Evolutionary conservation across 2,797 vertebrate species (phyloP), one percentile per base, ranked within the genome.

Genomic region (Mycteria americana): DNA sequence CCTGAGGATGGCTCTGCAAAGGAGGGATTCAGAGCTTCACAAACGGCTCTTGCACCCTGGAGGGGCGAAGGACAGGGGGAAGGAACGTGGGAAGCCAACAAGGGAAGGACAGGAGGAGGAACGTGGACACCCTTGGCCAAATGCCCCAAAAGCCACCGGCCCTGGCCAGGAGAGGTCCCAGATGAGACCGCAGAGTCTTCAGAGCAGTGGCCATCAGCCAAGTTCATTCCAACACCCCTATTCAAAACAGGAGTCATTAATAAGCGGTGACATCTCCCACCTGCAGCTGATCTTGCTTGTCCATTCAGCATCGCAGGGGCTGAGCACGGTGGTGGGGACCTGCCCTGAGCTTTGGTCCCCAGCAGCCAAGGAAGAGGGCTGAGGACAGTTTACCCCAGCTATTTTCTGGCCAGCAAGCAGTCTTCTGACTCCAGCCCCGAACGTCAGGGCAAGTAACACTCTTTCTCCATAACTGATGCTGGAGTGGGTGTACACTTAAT

Each of bases 401-500:
- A 18, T n/a, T 65, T 27, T 17, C 72, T 51, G 43, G 27, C 30
- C 39, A 25, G 74, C 19, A 4, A 25, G 30, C 15, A 19, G 21
- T 22, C 30, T 63, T 48, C 65, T 56, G 65, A 15, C 27, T 56
- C 57, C 64, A 67, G 62, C 54, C 31, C 18, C 1, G 0, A 33
- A 48, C 2, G 0, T 31, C 48, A 15, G 31, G 27, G 19, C 48
- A 22, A 7, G 21, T 21, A 37, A 48, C 18, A 4, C 27, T 39
- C 56, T 25, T 50, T 51, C 59, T 46, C 72, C 25, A 14, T 33
- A 72, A 77, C 0, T 18, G 51, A 53, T 65, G 59, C 39, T 0
- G 0, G 46, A 48, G 65, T 0, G 0, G 39, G 13, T n/a, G 17
- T 31, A 59, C 14, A 3, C 27, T 39, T 45, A 18, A 30, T 50